A percentile compares a stretch with the other conserved stretches of the same genome.
These are phyloP conservation scores for Drosophila koepferae DNA, from an alignment of 2,888 invertebrate species.

Conservation along the genomic window DNA sequence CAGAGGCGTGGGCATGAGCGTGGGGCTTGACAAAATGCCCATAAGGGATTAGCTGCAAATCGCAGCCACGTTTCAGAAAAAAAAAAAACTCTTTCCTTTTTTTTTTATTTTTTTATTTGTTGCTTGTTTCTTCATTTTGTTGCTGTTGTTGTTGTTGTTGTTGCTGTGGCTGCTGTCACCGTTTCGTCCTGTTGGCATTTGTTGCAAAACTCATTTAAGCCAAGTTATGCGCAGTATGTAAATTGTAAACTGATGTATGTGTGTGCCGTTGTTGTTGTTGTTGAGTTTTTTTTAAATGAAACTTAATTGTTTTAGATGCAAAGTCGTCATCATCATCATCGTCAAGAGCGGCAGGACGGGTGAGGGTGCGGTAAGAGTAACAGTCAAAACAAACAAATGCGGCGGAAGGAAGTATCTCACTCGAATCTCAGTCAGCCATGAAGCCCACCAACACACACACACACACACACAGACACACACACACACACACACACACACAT, in stretches of 20 bases:
- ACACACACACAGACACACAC: conserved; percentile 2
- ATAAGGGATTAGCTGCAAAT: conserved; percentile 84
- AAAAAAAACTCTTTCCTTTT: conserved; percentile 37
- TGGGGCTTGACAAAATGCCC: conserved; percentile 81
- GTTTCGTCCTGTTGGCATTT: conserved; percentile 69
- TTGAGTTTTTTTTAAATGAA: conserved; percentile 64
- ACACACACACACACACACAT: conserved; percentile 22
- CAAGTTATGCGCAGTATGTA: conserved; percentile 83
- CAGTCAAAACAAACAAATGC: conserved; percentile 65
- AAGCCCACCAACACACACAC: conserved; percentile 30
- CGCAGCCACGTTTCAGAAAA: conserved; percentile 67
- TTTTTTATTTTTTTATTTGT: background rate
- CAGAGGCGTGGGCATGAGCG: background rate
- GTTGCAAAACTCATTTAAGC: conserved; percentile 80
- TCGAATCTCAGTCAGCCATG: conserved; percentile 75
- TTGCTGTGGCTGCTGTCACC: conserved; percentile 33
- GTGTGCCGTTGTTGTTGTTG: background rate
- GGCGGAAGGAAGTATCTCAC: conserved; percentile 81
- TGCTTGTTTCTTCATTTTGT: background rate
- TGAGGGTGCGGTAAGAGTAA: background rate
- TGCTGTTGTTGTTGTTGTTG: background rate
- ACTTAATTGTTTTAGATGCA: conserved; percentile 82
- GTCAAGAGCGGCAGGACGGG: background rate
- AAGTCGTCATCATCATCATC: conserved; percentile 75
- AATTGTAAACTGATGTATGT: conserved; percentile 75